phyloP scores from a whole-genome alignment of 1,140 invertebrate species.

The Anastrepha ludens region DNA sequence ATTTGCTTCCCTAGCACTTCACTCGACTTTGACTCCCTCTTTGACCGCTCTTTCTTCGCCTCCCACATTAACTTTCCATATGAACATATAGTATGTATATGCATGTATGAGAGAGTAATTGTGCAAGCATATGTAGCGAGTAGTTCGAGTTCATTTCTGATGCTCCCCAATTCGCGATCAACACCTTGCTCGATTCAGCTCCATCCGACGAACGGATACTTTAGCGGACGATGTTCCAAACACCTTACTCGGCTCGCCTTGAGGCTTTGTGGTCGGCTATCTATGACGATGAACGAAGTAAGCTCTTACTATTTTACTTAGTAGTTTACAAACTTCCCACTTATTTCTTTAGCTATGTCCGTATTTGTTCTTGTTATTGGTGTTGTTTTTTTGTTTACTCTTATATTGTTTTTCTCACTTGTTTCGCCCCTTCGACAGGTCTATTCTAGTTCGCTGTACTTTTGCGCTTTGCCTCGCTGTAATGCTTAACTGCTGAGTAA shows the following conservation, averaged over 20 bases:
- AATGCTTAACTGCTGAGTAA: constrained; percentile 51
- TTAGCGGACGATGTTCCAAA: neutral
- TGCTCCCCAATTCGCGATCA: neutral
- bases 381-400: constrained; percentile 2
- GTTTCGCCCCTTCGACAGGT: neutral
- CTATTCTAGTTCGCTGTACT: neutral
- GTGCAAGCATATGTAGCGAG: neutral
- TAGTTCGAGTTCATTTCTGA: neutral
- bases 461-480: constrained; percentile 19
- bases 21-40: neutral
- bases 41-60: neutral
- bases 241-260: neutral
- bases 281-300: neutral
- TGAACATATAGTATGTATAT: neutral
- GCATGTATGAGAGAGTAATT: neutral
- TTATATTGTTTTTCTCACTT: constrained; percentile 7
- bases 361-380: constrained; percentile 13
- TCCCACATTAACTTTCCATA: neutral
- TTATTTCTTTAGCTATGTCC: neutral
- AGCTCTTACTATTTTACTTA: neutral
- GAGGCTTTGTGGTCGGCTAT: neutral
- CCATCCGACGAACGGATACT: constrained; percentile 31
- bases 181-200: neutral
- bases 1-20: constrained; percentile 1
- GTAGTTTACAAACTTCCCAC: constrained; percentile 2